Evolutionary conservation across 1,140 invertebrate species (phyloP).

Genomic region (Eciton burchellii): DNA sequence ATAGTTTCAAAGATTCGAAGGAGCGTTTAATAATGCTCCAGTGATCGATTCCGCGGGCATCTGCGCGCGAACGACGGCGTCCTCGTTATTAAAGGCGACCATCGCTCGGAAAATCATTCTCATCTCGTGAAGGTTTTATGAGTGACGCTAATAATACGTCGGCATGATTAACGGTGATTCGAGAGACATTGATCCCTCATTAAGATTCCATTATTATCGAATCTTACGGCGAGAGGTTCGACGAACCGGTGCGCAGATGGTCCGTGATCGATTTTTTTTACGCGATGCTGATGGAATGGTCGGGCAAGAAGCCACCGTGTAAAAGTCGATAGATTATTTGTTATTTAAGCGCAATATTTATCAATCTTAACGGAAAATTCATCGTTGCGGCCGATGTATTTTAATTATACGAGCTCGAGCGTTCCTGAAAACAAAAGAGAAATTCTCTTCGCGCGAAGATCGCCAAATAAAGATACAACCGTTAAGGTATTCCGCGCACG

Average conservation of each 20-base stretch:
- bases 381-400: neutral
- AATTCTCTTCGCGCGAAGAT: neutral
- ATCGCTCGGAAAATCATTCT: constrained; percentile 51
- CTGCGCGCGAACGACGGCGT: constrained; percentile 35
- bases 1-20: constrained; percentile 32
- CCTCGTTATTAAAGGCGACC: constrained; percentile 46
- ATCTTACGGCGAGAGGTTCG: constrained; percentile 44
- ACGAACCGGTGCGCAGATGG: constrained; percentile 29
- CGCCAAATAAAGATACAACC: neutral
- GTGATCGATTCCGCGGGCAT: constrained; percentile 33
- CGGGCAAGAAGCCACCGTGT: constrained; percentile 1
- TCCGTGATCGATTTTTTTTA: constrained; percentile 40
- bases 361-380: neutral
- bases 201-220: constrained; percentile 38
- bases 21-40: constrained; percentile 32
- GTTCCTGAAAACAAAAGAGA: neutral
- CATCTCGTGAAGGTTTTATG: constrained; percentile 35
- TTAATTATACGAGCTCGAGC: constrained; percentile 12
- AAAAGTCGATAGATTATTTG: constrained; percentile 38
- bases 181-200: constrained; percentile 45
- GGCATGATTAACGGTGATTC: constrained; percentile 42
- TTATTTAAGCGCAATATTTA: constrained; percentile 10
- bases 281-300: neutral
- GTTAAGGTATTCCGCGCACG: neutral
- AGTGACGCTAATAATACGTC: constrained; percentile 47